Percentiles rank a stretch among this genome's conserved stretches.
phyloP scores from a whole-genome alignment of 1,140 invertebrate species.

The Apis laboriosa region DNA sequence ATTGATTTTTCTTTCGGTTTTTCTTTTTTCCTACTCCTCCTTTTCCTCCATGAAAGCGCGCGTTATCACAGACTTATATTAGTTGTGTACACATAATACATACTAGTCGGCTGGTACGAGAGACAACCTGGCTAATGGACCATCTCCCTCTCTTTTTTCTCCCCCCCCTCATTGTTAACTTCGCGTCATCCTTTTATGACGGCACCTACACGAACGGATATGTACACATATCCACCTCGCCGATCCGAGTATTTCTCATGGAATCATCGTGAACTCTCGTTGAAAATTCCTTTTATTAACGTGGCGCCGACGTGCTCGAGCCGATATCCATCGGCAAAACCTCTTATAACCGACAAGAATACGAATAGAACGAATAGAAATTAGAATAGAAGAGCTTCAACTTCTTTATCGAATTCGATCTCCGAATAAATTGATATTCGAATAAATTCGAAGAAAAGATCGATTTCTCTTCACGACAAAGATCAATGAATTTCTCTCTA shows the following conservation, averaged over 20 bases:
- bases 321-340: not conserved
- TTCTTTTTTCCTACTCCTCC: no score
- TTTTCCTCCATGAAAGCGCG: no score
- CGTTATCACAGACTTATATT: slow-evolving; percentile 7
- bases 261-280: slow-evolving; percentile 26
- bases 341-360: not conserved
- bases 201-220: slow-evolving; percentile 38
- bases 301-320: slow-evolving; percentile 31
- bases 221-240: slow-evolving; percentile 8
- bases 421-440: no score
- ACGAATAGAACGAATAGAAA: no score
- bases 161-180: slow-evolving; percentile 67
- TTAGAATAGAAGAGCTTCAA: no score
- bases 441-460: no score
- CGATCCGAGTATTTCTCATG: slow-evolving; percentile 25
- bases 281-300: slow-evolving; percentile 62
- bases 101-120: slow-evolving; percentile 60
- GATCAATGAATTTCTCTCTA: not conserved
- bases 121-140: slow-evolving; percentile 71
- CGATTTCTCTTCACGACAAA: not conserved
- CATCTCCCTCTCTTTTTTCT: slow-evolving; percentile 54
- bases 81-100: slow-evolving; percentile 63
- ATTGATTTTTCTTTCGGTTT: no score
- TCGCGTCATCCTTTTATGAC: slow-evolving; percentile 60
- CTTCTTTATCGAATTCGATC: not conserved